These are phyloP conservation scores for Ammodytes marinus DNA, from an alignment of 2,113 vertebrate species.

Conservation along the genomic window DNA sequence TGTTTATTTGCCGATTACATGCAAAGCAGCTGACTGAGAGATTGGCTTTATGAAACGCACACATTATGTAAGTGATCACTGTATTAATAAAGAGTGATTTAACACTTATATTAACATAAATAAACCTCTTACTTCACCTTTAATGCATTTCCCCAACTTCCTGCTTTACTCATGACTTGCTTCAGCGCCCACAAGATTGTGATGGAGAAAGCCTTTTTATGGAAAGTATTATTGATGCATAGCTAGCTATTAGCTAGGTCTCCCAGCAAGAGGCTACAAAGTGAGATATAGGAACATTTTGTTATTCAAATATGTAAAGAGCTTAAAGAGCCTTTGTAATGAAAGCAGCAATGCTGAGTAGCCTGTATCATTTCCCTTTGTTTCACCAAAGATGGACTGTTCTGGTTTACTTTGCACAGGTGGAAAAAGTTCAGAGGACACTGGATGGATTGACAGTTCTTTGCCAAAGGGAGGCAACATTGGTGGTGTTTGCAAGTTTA, in stretches of 20 bases:
- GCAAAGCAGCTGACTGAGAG: no score
- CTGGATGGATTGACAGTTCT: not conserved
- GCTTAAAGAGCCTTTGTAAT: not conserved
- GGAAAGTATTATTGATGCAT: not conserved
- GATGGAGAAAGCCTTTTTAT: constrained; percentile 34
- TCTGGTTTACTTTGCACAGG: not conserved
- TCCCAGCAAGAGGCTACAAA: not conserved
- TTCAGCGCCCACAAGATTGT: not conserved
- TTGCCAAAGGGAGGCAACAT: not conserved
- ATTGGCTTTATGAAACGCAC: no score
- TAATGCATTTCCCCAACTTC: constrained; percentile 14
- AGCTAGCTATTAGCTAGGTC: not conserved
- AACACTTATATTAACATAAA: no score
- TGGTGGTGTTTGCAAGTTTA: not conserved
- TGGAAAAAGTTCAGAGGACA: not conserved
- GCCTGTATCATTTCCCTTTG: not conserved
- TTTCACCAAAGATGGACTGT: not conserved
- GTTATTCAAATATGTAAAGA: not conserved
- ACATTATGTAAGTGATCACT: no score
- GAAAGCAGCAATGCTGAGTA: not conserved
- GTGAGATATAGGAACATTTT: not conserved
- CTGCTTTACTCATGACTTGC: constrained; percentile 12
- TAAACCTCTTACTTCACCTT: no score
- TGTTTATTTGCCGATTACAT: no score
- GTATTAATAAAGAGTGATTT: no score